Evolutionary conservation across 2,113 vertebrate species (phyloP).

Genomic region (Rhea americana): DNA sequence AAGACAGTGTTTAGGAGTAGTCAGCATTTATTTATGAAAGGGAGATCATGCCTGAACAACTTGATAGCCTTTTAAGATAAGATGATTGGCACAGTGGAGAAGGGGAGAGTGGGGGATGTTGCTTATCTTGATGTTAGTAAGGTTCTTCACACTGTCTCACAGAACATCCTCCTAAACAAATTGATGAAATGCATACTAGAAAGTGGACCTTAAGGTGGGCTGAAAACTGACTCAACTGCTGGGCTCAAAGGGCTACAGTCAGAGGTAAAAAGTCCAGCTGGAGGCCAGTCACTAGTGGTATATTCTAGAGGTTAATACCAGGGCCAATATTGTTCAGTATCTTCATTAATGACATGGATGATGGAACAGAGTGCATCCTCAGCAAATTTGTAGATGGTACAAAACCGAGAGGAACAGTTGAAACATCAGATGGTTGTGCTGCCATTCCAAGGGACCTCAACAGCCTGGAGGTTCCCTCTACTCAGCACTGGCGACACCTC

Average conservation of each 20-base stretch:
- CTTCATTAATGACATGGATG: not conserved
- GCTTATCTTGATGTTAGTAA: not conserved
- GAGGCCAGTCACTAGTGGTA: not conserved
- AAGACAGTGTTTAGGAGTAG: not conserved
- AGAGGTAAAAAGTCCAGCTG: not conserved
- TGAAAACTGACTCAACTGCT: not conserved
- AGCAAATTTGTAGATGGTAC: not conserved
- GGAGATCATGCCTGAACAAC: not conserved
- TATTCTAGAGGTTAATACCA: not conserved
- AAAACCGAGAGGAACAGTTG: not conserved
- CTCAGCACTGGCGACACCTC: not conserved
- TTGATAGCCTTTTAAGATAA: not conserved
- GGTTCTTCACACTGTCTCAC: not conserved
- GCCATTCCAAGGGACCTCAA: not conserved
- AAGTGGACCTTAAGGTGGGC: not conserved
- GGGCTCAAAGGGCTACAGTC: not conserved
- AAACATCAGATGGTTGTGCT: not conserved
- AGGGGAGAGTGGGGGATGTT: not conserved
- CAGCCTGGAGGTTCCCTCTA: not conserved
- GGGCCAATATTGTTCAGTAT: not conserved
- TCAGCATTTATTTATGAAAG: not conserved
- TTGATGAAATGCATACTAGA: not conserved
- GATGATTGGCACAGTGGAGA: not conserved
- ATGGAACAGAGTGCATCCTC: not conserved
- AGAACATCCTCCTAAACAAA: not conserved